phyloP scores from a whole-genome alignment of 2,113 vertebrate genomes.

The Notothenia coriiceps region DNA sequence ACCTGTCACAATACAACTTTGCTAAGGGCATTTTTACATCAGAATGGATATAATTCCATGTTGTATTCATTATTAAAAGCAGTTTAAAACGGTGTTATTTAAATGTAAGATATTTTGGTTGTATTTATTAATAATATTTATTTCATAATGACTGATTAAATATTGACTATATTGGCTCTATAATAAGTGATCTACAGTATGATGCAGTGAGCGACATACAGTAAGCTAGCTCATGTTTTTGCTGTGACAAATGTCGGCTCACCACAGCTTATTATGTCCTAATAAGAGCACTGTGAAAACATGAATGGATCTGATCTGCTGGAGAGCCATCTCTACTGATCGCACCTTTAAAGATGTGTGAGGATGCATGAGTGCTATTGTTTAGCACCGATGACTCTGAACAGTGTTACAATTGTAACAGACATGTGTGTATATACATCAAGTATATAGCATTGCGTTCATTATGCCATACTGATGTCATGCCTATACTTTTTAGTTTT shows the following conservation, averaged over 20 bases:
- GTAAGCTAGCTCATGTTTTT: not conserved
- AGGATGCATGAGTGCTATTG: constrained; percentile 11
- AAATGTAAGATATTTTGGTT: too few relatives aligned
- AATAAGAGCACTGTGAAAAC: not conserved
- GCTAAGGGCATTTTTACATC: too few relatives aligned
- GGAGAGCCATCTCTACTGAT: constrained; percentile 22
- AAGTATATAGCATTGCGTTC: constrained; percentile 18
- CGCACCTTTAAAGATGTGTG: constrained; percentile 47
- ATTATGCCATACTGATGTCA: constrained; percentile 32
- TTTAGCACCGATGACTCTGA: constrained; percentile 16
- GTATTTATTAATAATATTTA: not conserved
- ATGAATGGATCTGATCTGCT: not conserved
- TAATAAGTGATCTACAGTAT: not conserved
- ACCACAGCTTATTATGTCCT: not conserved
- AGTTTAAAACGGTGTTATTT: too few relatives aligned
- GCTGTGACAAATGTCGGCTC: not conserved
- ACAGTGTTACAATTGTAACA: not conserved
- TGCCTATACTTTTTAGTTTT: constrained; percentile 4
- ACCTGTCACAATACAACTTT: too few relatives aligned
- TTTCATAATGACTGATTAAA: not conserved
- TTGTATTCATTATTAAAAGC: too few relatives aligned
- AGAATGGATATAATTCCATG: too few relatives aligned
- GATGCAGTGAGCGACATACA: not conserved
- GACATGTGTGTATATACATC: not conserved
- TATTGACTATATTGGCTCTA: not conserved